Conservation (phyloP, 2,888 invertebrate genomes). For the Xestoiulus laeticollis region DNA sequence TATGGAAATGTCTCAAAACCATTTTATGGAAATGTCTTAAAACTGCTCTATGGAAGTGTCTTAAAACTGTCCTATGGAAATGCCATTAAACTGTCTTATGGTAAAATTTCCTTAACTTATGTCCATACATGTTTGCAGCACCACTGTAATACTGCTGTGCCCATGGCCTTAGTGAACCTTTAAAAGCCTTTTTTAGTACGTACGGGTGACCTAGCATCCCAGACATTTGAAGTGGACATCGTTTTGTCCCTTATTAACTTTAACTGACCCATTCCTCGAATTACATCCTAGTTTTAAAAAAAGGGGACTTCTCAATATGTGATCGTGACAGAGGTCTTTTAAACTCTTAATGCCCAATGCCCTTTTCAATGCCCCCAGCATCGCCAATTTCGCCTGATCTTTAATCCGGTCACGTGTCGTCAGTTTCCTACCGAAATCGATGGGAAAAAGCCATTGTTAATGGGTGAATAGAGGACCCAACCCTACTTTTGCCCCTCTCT, state of each 20-base stretch:
- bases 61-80: no score
- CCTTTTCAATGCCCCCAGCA: background rate
- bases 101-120: no score
- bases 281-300: constrained; percentile 19
- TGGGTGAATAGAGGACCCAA: background rate
- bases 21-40: no score
- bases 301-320: background rate
- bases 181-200: background rate
- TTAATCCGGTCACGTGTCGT: background rate
- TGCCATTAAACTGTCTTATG: no score
- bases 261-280: background rate
- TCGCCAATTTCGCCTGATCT: background rate
- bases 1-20: no score
- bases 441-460: constrained; percentile 31
- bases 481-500: background rate
- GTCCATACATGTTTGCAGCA: no score
- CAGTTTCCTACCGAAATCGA: background rate
- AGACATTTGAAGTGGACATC: background rate
- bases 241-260: constrained; percentile 16
- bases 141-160: no score
- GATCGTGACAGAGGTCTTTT: background rate
- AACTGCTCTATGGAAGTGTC: no score
- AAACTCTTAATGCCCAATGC: background rate
- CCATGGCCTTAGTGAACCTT: no score
- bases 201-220: background rate